These are phyloP conservation scores for Thryonomys swinderianus DNA, from an alignment of 2,113 vertebrate species.

Conservation along the genomic window DNA sequence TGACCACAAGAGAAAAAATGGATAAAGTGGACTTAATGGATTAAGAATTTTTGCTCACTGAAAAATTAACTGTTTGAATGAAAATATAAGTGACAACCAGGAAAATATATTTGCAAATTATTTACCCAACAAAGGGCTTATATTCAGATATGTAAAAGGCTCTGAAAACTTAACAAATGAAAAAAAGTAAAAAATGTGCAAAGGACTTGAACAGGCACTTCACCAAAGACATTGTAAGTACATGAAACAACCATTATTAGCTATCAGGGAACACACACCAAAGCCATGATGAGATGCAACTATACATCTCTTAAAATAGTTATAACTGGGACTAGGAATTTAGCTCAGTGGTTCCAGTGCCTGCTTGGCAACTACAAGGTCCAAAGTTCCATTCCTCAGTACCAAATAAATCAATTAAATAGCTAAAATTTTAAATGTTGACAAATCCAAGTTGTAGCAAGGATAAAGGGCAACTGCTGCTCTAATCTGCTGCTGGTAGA, in stretches of 20 bases:
- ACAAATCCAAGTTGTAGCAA: background rate
- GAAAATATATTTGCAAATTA: slow-evolving; percentile 40
- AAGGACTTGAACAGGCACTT: background rate
- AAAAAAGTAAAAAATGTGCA: background rate
- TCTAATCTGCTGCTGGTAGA: background rate
- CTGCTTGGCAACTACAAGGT: too few species aligned
- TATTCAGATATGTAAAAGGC: background rate
- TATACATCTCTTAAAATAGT: background rate
- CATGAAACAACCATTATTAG: background rate
- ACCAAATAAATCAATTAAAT: background rate
- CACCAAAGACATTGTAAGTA: background rate
- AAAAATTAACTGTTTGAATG: background rate
- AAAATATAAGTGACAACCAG: slow-evolving; percentile 3
- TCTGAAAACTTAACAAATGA: slow-evolving; percentile 28
- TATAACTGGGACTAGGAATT: background rate
- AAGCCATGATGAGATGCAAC: background rate
- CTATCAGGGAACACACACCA: background rate
- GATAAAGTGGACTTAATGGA: background rate
- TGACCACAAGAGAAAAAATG: background rate
- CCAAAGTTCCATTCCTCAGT: too few species aligned
- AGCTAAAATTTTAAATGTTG: background rate
- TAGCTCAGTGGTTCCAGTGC: too few species aligned
- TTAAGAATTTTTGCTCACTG: background rate
- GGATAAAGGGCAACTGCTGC: background rate
- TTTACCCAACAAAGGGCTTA: background rate